phyloP scores from a whole-genome alignment of 2,888 invertebrate species.

The Erynnis tages region DNA sequence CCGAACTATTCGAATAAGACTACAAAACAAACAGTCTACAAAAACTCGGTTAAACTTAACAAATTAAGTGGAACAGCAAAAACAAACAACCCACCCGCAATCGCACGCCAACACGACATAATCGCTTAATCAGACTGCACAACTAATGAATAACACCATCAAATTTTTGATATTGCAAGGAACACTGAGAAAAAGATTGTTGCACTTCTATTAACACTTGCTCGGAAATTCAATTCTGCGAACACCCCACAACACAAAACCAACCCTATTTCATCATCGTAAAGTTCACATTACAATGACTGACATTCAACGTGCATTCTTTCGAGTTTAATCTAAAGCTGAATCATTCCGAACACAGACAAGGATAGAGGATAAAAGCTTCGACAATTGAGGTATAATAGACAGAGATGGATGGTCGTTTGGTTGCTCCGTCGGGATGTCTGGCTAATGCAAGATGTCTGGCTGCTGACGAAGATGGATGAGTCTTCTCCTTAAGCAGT shows the following conservation, averaged over 20 bases:
- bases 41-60: constrained; percentile 25
- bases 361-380: constrained; percentile 51
- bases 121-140: constrained; percentile 33
- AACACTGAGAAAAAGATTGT: constrained; percentile 57
- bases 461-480: constrained; percentile 74
- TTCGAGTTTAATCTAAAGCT: constrained; percentile 51
- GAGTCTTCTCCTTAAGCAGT: constrained; percentile 57
- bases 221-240: constrained; percentile 62
- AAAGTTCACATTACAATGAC: constrained; percentile 33
- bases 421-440: constrained; percentile 43
- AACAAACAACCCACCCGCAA: constrained; percentile 28
- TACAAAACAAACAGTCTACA: constrained; percentile 7
- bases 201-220: constrained; percentile 66
- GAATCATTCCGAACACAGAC: constrained; percentile 64
- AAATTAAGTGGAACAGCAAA: constrained; percentile 21
- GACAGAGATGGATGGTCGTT: constrained; percentile 52
- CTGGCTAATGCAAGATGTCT: constrained; percentile 70
- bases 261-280: constrained; percentile 30
- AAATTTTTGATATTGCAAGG: constrained; percentile 54
- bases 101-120: constrained; percentile 36
- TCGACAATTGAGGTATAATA: constrained; percentile 39
- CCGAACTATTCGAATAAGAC: background rate
- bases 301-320: constrained; percentile 45
- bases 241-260: constrained; percentile 28
- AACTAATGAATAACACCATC: constrained; percentile 52